Evolutionary conservation across 92 coral and sea anemone species (phyloP).

Genomic region (Umimayanthus chanpuru): DNA sequence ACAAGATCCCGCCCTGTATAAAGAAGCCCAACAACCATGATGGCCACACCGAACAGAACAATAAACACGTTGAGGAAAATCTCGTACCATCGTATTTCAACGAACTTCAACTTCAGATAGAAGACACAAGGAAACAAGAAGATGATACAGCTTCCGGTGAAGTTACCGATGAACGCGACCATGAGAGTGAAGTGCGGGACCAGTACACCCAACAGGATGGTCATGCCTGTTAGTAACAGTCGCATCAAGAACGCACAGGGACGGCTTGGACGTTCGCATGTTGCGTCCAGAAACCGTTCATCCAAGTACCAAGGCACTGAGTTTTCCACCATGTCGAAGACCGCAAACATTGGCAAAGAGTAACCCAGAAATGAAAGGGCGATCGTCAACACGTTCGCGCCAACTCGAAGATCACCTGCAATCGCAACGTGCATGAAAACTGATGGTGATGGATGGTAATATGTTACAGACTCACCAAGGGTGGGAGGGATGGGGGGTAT

Average conservation of each 20-base stretch:
- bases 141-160: slow-evolving; percentile 71
- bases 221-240: slow-evolving; percentile 52
- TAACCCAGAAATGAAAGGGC: slow-evolving; percentile 70
- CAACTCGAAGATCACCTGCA: slow-evolving; percentile 33
- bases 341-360: slow-evolving; percentile 77
- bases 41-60: slow-evolving; percentile 64
- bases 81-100: slow-evolving; percentile 63
- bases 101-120: slow-evolving; percentile 66
- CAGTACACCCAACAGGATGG: slow-evolving; percentile 67
- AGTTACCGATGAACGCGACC: slow-evolving; percentile 79
- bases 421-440: background rate
- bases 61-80: slow-evolving; percentile 66
- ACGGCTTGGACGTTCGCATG: slow-evolving; percentile 51
- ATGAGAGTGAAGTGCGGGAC: slow-evolving; percentile 79
- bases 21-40: slow-evolving; percentile 66
- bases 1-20: slow-evolving; percentile 55
- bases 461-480: no score
- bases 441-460: background rate
- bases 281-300: slow-evolving; percentile 56
- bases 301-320: slow-evolving; percentile 55
- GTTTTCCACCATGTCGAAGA: slow-evolving; percentile 75
- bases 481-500: no score
- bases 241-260: slow-evolving; percentile 66
- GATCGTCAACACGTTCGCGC: slow-evolving; percentile 59
- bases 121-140: slow-evolving; percentile 80